phyloP scores from a whole-genome alignment of 2,113 vertebrate species.

The Myotis brandtii region DNA sequence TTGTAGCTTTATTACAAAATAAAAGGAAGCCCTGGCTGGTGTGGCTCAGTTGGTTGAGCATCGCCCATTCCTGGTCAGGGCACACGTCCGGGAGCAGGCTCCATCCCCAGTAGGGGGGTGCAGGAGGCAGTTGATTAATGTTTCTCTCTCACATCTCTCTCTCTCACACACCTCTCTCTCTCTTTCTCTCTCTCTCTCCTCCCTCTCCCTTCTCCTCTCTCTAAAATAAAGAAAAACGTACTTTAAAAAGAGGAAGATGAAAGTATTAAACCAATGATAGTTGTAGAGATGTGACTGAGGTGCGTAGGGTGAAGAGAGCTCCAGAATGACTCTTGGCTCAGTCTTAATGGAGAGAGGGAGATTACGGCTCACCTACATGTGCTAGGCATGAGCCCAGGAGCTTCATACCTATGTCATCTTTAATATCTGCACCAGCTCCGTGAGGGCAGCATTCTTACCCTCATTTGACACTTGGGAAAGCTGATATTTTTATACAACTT shows the following conservation, averaged over 20 bases:
- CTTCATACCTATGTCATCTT: background rate
- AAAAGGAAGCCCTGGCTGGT: background rate
- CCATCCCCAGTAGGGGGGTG: background rate
- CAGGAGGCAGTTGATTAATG: background rate
- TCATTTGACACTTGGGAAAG: constrained; percentile 39
- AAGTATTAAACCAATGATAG: constrained; percentile 11
- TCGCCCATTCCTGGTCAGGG: background rate
- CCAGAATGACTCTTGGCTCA: background rate
- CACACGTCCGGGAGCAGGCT: background rate
- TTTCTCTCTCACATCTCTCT: background rate
- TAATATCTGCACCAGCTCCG: constrained; percentile 12
- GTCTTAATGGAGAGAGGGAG: background rate
- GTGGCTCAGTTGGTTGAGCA: background rate
- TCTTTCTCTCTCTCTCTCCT: too few relatives aligned
- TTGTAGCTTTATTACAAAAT: background rate
- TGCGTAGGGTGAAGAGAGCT: constrained; percentile 33
- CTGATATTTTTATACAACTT: background rate
- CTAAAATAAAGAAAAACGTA: background rate
- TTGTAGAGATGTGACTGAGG: background rate
- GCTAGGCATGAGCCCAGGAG: background rate
- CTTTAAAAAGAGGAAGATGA: constrained; percentile 7
- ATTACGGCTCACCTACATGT: background rate
- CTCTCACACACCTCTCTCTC: too few relatives aligned
- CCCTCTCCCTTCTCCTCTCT: too few relatives aligned
- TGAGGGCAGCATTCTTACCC: constrained; percentile 3